Conservation (phyloP, 2,888 invertebrate species). For the Amphipoea oculea region DNA sequence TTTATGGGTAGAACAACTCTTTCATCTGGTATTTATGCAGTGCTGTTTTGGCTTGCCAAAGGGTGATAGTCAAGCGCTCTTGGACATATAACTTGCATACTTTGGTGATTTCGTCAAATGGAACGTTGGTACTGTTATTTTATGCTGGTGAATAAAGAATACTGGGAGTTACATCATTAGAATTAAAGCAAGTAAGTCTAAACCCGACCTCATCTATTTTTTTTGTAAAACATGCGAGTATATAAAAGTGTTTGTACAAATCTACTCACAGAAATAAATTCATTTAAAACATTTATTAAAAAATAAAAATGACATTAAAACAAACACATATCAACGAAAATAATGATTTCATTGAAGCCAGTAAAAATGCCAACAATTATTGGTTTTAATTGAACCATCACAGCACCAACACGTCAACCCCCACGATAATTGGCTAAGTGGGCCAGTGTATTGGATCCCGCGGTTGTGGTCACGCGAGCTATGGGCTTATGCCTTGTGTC, state of each 20-base stretch:
- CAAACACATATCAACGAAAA: background rate
- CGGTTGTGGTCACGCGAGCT: slow-evolving; percentile 83
- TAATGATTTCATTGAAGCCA: slow-evolving; percentile 18
- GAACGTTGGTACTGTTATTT: background rate
- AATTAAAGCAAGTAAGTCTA: too few species aligned
- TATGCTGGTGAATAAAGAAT: background rate
- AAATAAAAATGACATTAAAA: background rate
- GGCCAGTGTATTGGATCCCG: slow-evolving; percentile 78
- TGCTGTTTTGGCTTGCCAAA: background rate
- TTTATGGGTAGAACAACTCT: too few species aligned
- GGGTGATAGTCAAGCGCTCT: background rate
- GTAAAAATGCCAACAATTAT: slow-evolving; percentile 72
- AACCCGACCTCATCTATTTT: background rate
- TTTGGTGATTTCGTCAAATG: background rate
- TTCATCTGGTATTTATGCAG: background rate
- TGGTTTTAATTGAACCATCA: slow-evolving; percentile 84
- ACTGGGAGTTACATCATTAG: background rate
- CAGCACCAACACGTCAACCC: slow-evolving; percentile 73
- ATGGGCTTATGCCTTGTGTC: slow-evolving; percentile 43
- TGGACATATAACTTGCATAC: background rate
- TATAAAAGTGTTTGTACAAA: too few species aligned
- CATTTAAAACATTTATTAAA: background rate
- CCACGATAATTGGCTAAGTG: slow-evolving; percentile 85
- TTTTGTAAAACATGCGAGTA: too few species aligned
- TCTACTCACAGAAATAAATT: background rate